Percentiles rank a stretch among this genome's conserved stretches.
These are phyloP conservation scores for Thaumetopoea pityocampa DNA, from an alignment of 1,140 invertebrate genomes.

Conservation along the genomic window DNA sequence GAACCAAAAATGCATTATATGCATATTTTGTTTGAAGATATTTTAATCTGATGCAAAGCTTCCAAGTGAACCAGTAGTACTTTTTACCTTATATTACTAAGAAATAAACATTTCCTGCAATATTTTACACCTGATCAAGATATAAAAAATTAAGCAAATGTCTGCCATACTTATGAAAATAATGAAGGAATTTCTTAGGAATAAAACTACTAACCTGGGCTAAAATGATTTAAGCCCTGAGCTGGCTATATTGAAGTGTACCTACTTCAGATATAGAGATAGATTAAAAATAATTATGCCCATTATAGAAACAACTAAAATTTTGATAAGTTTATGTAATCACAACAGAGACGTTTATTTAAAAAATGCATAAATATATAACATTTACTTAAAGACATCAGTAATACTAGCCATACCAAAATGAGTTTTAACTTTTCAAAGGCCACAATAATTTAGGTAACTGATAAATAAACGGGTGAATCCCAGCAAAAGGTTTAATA, in stretches of 20 bases:
- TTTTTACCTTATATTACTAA: slow-evolving; percentile 69
- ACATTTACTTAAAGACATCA: slow-evolving; percentile 49
- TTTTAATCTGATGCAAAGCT: slow-evolving; percentile 41
- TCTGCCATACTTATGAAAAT: slow-evolving; percentile 19
- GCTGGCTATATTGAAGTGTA: too few relatives aligned
- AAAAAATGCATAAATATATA: slow-evolving; percentile 20
- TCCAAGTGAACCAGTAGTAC: slow-evolving; percentile 58
- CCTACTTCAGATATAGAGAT: slow-evolving; percentile 25
- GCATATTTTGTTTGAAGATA: slow-evolving; percentile 25
- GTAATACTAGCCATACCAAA: slow-evolving; percentile 60
- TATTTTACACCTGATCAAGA: slow-evolving; percentile 64
- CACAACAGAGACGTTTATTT: slow-evolving; percentile 22
- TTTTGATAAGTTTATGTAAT: slow-evolving; percentile 1
- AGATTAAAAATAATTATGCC: slow-evolving; percentile 20
- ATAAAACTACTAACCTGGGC: slow-evolving; percentile 25
- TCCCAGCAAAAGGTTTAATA: slow-evolving; percentile 55
- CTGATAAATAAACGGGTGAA: slow-evolving; percentile 56
- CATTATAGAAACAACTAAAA: slow-evolving; percentile 8
- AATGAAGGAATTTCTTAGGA: slow-evolving; percentile 21
- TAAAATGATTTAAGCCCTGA: too few relatives aligned
- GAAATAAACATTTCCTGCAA: slow-evolving; percentile 65
- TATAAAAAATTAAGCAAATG: slow-evolving; percentile 34
- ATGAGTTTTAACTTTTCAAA: slow-evolving; percentile 65
- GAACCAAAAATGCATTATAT: slow-evolving; percentile 33
- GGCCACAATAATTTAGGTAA: slow-evolving; percentile 70